Percentiles rank a stretch among this genome's conserved stretches.
Conservation (phyloP, 2,113 vertebrate species). For the Brienomyrus longianalis region DNA sequence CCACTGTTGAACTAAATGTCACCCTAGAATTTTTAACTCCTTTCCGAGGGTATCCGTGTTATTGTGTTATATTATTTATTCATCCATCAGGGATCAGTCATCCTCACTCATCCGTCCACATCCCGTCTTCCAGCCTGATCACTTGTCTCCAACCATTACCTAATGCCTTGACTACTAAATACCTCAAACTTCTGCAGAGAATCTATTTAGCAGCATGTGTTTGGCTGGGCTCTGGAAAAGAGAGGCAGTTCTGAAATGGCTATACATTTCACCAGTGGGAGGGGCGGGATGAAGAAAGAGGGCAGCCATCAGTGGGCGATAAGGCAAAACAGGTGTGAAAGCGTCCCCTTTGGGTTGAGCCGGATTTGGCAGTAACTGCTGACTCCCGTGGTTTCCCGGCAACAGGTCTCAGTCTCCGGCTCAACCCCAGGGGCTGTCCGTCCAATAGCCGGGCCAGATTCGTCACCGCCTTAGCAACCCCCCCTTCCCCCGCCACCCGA, state of each 20-base stretch:
- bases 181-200: neutral
- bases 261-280: neutral
- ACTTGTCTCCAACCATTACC: neutral
- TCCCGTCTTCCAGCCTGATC: neutral
- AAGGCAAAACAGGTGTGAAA: conserved; percentile 18
- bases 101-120: neutral
- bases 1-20: neutral
- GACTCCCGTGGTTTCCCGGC: conserved; percentile 8
- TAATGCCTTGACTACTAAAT: neutral
- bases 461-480: neutral
- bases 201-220: neutral
- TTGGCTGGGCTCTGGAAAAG: neutral
- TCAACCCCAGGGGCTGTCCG: neutral
- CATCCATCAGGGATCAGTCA: neutral
- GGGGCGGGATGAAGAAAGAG: neutral
- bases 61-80: neutral
- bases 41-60: neutral
- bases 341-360: neutral
- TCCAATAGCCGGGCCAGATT: neutral
- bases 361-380: neutral
- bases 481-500: neutral
- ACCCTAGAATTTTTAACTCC: neutral
- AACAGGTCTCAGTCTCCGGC: neutral
- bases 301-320: neutral
- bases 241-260: neutral